Percentiles rank a stretch among this genome's conserved stretches.
Conservation (phyloP, 2,888 invertebrate genomes). For the Emesis furor region DNA sequence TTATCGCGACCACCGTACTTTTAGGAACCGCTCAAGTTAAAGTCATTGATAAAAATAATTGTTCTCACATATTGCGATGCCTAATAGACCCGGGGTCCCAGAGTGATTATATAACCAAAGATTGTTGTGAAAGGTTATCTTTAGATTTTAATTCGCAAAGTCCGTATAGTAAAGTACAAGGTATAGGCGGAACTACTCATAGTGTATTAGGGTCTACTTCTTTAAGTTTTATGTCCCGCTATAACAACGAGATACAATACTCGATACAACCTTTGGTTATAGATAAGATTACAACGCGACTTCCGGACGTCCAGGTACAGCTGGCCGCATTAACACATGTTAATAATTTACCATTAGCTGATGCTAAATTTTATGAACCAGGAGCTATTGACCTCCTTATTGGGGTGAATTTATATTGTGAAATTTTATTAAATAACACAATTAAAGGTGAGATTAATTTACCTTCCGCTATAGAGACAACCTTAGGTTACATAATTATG, state of each 20-base stretch:
- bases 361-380: slow-evolving; percentile 37
- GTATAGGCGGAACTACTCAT: too few species aligned
- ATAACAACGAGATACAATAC: not conserved
- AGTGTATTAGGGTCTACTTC: too few species aligned
- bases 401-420: slow-evolving; percentile 47
- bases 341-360: slow-evolving; percentile 35
- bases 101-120: slow-evolving; percentile 18
- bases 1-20: too few species aligned
- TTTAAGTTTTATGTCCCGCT: too few species aligned
- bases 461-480: slow-evolving; percentile 40
- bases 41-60: slow-evolving; percentile 21
- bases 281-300: slow-evolving; percentile 28
- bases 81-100: slow-evolving; percentile 18
- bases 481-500: slow-evolving; percentile 42
- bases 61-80: slow-evolving; percentile 24
- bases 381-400: slow-evolving; percentile 46
- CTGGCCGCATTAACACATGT: slow-evolving; percentile 7
- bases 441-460: slow-evolving; percentile 16
- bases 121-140: slow-evolving; percentile 23
- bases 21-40: too few species aligned
- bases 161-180: too few species aligned
- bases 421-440: slow-evolving; percentile 41
- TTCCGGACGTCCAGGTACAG: slow-evolving; percentile 40
- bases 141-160: too few species aligned
- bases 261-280: slow-evolving; percentile 37